A percentile compares a stretch with the other conserved stretches of the same genome.
phyloP scores from a whole-genome alignment of 1,140 invertebrate species.

The Conus betulinus region DNA sequence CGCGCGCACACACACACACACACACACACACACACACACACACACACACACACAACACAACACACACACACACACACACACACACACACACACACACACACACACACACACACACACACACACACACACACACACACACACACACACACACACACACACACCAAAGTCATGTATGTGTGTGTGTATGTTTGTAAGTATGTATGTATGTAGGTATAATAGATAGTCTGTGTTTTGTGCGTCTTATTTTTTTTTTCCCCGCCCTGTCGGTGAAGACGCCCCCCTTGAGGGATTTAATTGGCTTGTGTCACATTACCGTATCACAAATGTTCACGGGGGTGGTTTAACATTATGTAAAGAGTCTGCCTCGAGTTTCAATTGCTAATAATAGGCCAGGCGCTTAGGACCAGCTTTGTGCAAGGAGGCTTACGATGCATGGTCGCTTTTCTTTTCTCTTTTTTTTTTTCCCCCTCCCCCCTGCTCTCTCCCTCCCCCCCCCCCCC shows the following conservation, averaged over 20 bases:
- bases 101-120: too few relatives aligned
- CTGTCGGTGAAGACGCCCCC: background rate
- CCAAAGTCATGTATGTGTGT: background rate
- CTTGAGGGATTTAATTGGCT: background rate
- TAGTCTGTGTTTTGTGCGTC: background rate
- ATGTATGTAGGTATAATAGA: background rate
- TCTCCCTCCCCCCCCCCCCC: background rate
- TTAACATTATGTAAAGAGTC: conserved; percentile 7
- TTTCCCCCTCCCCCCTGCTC: conserved; percentile 6
- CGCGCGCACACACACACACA: too few relatives aligned
- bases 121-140: too few relatives aligned
- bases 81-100: too few relatives aligned
- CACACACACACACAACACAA: too few relatives aligned
- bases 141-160: too few relatives aligned
- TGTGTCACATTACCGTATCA: conserved; percentile 7
- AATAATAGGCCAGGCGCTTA: background rate
- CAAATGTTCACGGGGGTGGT: background rate
- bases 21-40: too few relatives aligned
- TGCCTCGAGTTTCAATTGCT: background rate
- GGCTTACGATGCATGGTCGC: background rate
- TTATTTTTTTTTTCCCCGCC: too few relatives aligned
- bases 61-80: too few relatives aligned
- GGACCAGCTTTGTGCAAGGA: background rate
- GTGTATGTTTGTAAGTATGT: background rate
- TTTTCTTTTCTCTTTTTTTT: background rate